Conservation (phyloP, 1,140 invertebrate genomes). For the Anagrus nilaparvatae region DNA sequence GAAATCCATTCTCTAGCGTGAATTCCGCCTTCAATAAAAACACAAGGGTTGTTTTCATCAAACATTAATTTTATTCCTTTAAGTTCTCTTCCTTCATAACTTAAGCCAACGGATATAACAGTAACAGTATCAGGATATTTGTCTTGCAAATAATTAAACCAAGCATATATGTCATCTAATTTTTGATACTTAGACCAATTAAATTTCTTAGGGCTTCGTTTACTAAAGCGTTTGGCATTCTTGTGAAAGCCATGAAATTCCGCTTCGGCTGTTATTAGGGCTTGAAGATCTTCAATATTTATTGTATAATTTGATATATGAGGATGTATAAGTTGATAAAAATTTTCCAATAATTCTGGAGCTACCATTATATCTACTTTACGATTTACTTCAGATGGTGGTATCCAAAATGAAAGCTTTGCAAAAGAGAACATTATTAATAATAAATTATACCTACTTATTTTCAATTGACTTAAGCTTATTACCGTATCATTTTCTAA, state of each 20-base stretch:
- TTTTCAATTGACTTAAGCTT: too few species aligned
- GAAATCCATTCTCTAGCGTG: slow-evolving; percentile 73
- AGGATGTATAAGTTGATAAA: slow-evolving; percentile 21
- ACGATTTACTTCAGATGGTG: slow-evolving; percentile 17
- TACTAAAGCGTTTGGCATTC: too few species aligned
- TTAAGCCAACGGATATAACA: slow-evolving; percentile 43
- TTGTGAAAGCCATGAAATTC: too few species aligned
- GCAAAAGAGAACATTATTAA: slow-evolving; percentile 12
- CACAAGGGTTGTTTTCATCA: slow-evolving; percentile 32
- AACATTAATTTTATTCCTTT: slow-evolving; percentile 48
- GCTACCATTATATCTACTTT: slow-evolving; percentile 31
- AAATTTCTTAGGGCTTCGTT: slow-evolving; percentile 20
- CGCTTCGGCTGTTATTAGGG: slow-evolving; percentile 28
- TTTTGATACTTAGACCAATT: slow-evolving; percentile 43
- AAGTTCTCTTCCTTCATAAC: slow-evolving; percentile 50
- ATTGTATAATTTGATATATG: slow-evolving; percentile 13
- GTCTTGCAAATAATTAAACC: slow-evolving; percentile 37
- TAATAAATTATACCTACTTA: too few species aligned
- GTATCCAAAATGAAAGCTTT: slow-evolving; percentile 30
- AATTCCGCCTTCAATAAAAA: slow-evolving; percentile 54
- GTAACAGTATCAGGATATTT: slow-evolving; percentile 41
- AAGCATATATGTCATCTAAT: slow-evolving; percentile 40
- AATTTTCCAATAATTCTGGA: slow-evolving; percentile 19
- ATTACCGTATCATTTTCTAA: too few species aligned
- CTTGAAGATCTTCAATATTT: slow-evolving; percentile 29